These are phyloP conservation scores for Craniophora ligustri DNA, from an alignment of 2,888 invertebrate species.

Conservation along the genomic window DNA sequence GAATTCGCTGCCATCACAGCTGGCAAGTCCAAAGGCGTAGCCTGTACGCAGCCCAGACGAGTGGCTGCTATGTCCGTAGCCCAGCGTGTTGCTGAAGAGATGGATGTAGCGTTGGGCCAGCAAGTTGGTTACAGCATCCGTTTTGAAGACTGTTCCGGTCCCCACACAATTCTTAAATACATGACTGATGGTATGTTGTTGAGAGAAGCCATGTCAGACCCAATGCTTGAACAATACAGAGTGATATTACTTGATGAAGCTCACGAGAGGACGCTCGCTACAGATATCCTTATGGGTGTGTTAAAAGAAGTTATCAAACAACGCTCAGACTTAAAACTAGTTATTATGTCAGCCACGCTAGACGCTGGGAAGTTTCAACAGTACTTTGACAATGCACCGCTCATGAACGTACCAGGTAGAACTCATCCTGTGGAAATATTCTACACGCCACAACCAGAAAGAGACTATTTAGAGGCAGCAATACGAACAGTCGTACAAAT, in stretches of 20 bases:
- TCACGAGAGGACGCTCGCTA: slow-evolving; percentile 99
- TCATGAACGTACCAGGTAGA: slow-evolving; percentile 98
- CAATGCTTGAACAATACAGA: slow-evolving; percentile 98
- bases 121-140: slow-evolving; percentile 93
- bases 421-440: slow-evolving; percentile 92
- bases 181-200: slow-evolving; percentile 99
- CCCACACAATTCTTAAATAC: slow-evolving; percentile 98
- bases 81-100: slow-evolving; percentile 99
- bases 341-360: slow-evolving; percentile 99
- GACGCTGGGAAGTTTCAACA: slow-evolving; percentile 99
- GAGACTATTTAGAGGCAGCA: slow-evolving; percentile 99
- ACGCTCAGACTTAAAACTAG: slow-evolving; percentile 96
- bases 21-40: slow-evolving; percentile 90
- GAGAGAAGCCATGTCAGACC: slow-evolving; percentile 99
- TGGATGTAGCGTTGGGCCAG: slow-evolving; percentile 97
- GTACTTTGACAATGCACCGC: slow-evolving; percentile 99
- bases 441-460: slow-evolving; percentile 99
- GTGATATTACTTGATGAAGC: slow-evolving; percentile 99
- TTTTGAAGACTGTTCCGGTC: slow-evolving; percentile 99
- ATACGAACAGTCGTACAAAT: slow-evolving; percentile 98
- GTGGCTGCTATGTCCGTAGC: slow-evolving; percentile 99
- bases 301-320: slow-evolving; percentile 98
- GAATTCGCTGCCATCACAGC: slow-evolving; percentile 79
- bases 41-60: slow-evolving; percentile 98
- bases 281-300: slow-evolving; percentile 99